A percentile compares a stretch with the other conserved stretches of the same genome.
Evolutionary conservation across 2,888 invertebrate species (phyloP).

Genomic region (Diabrotica balteata): DNA sequence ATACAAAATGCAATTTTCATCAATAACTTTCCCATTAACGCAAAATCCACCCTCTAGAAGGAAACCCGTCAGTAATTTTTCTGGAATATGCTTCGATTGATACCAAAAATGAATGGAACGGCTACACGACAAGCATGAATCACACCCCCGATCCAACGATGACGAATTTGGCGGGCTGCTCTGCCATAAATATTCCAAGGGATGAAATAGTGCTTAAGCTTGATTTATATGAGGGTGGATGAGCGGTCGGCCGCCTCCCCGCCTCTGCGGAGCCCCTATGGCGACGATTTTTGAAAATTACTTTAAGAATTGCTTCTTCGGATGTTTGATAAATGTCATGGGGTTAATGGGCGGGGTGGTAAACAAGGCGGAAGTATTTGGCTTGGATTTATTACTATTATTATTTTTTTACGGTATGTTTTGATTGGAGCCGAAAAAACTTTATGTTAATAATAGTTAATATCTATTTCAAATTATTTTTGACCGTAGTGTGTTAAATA

Average conservation of each 20-base stretch:
- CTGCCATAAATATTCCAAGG: constrained; percentile 44
- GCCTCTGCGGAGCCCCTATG: constrained; percentile 10
- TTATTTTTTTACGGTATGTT: too few species aligned
- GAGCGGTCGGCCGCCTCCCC: constrained; percentile 11
- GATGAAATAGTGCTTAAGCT: constrained; percentile 47
- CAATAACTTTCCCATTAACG: constrained; percentile 8
- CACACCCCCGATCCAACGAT: constrained; percentile 38
- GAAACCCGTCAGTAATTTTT: constrained; percentile 22
- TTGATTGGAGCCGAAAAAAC: too few species aligned
- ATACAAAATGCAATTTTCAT: constrained; percentile 1
- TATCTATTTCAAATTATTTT: too few species aligned
- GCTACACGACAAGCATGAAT: constrained; percentile 38
- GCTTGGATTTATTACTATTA: constrained; percentile 11
- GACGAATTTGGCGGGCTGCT: constrained; percentile 41
- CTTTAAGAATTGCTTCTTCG: constrained; percentile 35
- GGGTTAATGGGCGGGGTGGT: constrained; percentile 10
- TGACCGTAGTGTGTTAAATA: too few species aligned
- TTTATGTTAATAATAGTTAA: too few species aligned
- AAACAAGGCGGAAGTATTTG: constrained; percentile 14
- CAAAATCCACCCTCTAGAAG: constrained; percentile 2
- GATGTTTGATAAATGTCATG: constrained; percentile 24
- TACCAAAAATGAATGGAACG: constrained; percentile 25
- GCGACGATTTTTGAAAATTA: constrained; percentile 43
- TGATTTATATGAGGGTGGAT: constrained; percentile 41
- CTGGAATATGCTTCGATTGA: constrained; percentile 23